phyloP scores from a whole-genome alignment of 2,888 invertebrate species.

The Volucella inanis region DNA sequence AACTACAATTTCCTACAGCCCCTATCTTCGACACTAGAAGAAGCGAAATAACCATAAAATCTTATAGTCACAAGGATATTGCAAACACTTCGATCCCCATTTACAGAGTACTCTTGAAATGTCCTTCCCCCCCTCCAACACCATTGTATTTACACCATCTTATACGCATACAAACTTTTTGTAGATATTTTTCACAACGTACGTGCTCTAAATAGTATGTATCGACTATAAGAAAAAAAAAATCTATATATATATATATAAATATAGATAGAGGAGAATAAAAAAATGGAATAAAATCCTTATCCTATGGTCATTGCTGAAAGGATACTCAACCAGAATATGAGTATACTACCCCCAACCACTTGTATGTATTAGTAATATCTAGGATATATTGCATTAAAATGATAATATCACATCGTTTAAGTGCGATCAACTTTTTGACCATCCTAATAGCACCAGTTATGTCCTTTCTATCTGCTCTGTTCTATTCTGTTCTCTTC shows the following conservation, averaged over 20 bases:
- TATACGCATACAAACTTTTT: slow-evolving; percentile 36
- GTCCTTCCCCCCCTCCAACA: slow-evolving; percentile 6
- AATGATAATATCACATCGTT: slow-evolving; percentile 80
- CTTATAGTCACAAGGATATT: slow-evolving; percentile 74
- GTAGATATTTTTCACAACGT: slow-evolving; percentile 36
- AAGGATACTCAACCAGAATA: slow-evolving; percentile 50
- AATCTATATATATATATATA: too few relatives aligned
- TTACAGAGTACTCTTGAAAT: slow-evolving; percentile 68
- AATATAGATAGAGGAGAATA: neutral
- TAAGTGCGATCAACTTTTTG: slow-evolving; percentile 75
- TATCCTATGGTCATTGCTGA: slow-evolving; percentile 74
- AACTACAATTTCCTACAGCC: slow-evolving; percentile 62
- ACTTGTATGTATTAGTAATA: slow-evolving; percentile 77
- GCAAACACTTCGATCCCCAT: slow-evolving; percentile 74
- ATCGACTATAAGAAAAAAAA: slow-evolving; percentile 26
- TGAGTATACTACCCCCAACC: slow-evolving; percentile 32
- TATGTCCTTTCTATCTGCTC: slow-evolving; percentile 47
- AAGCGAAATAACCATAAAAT: slow-evolving; percentile 71
- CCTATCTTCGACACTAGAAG: slow-evolving; percentile 15
- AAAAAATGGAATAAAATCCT: slow-evolving; percentile 72
- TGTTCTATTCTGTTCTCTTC: slow-evolving; percentile 23
- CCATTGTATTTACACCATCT: neutral
- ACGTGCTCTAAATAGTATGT: slow-evolving; percentile 69
- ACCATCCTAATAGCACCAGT: slow-evolving; percentile 68
- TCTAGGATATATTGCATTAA: slow-evolving; percentile 82